phyloP scores from a whole-genome alignment of 2,113 vertebrate genomes.

The Zosterops lateralis region DNA sequence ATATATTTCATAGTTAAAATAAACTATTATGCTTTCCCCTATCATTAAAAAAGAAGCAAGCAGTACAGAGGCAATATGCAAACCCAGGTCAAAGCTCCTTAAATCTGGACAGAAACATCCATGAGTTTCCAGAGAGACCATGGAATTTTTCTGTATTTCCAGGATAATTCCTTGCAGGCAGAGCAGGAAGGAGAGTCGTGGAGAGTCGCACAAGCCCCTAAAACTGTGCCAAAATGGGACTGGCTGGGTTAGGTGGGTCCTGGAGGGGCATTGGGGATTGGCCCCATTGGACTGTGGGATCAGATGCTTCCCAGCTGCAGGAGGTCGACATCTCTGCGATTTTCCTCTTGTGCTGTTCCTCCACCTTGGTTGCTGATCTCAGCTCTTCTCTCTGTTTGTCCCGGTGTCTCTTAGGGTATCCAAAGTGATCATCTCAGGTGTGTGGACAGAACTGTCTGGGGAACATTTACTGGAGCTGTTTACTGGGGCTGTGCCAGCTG shows the following conservation, averaged over 20 bases:
- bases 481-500: neutral
- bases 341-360: slow-evolving; percentile 66
- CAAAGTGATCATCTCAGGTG: neutral
- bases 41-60: slow-evolving; percentile 72
- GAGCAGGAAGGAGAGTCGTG: neutral
- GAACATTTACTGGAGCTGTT: neutral
- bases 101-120: slow-evolving; percentile 24
- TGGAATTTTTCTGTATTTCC: neutral
- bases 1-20: slow-evolving; percentile 82
- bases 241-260: neutral
- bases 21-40: slow-evolving; percentile 78
- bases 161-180: neutral
- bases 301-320: neutral
- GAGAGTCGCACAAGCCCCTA: neutral
- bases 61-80: slow-evolving; percentile 71
- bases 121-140: slow-evolving; percentile 9
- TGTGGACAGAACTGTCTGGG: neutral
- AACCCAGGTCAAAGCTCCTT: slow-evolving; percentile 54
- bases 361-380: neutral
- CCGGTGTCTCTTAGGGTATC: neutral
- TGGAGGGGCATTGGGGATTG: neutral
- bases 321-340: slow-evolving; percentile 28
- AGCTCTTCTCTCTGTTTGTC: neutral
- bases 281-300: neutral
- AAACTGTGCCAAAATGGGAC: neutral